A percentile compares a stretch with the other conserved stretches of the same genome.
These are phyloP conservation scores for Chrysemys picta DNA, from an alignment of 2,113 vertebrate genomes.

Conservation along the genomic window DNA sequence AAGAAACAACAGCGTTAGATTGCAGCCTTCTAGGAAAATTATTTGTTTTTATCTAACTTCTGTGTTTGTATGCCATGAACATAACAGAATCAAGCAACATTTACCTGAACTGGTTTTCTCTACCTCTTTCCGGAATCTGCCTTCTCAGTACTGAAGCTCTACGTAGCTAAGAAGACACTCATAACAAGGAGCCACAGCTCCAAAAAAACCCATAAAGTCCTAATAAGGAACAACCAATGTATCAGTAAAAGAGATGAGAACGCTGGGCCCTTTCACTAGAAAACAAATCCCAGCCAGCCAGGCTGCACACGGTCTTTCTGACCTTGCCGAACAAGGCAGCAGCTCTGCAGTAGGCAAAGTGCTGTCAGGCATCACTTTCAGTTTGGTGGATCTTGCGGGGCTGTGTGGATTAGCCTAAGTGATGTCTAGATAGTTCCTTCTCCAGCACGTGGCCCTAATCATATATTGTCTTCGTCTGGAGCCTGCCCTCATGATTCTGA, in stretches of 20 bases:
- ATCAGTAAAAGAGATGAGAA: neutral
- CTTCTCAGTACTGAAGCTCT: neutral
- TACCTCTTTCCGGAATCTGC: neutral
- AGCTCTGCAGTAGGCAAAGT: neutral
- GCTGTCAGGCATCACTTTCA: neutral
- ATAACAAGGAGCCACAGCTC: neutral
- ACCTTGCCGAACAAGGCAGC: neutral
- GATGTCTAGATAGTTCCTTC: neutral
- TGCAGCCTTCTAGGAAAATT: neutral
- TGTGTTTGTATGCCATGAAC: neutral
- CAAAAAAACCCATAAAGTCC: neutral
- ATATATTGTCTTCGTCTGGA: neutral
- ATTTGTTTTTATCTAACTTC: neutral
- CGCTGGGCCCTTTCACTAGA: neutral
- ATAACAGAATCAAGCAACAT: neutral
- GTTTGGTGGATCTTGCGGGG: neutral
- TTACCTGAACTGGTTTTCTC: neutral
- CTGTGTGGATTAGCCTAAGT: neutral
- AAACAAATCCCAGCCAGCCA: neutral
- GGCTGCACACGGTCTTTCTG: neutral
- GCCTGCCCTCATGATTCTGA: neutral
- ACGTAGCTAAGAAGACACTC: neutral
- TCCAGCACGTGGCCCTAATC: neutral
- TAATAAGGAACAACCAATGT: neutral
- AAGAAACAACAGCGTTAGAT: neutral